Conservation (phyloP, 2,797 vertebrate genomes). For the Tadarida brasiliensis region DNA sequence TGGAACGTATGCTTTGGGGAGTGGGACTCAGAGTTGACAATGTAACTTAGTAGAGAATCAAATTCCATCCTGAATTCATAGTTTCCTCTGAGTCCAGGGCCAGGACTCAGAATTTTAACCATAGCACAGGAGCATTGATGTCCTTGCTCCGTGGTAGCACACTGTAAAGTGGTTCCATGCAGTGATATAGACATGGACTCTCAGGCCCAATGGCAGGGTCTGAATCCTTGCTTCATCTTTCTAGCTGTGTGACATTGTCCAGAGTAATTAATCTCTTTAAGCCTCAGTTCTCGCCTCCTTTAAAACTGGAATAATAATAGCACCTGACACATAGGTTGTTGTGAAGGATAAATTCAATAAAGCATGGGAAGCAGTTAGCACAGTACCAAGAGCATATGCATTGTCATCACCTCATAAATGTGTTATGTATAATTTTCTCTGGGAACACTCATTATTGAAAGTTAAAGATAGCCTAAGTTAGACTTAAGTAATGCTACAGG, state of each 20-base stretch:
- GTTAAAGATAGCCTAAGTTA: constrained; percentile 37
- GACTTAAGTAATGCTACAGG: neutral
- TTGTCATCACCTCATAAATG: neutral
- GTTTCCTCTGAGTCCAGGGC: neutral
- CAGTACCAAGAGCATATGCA: neutral
- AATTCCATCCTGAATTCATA: neutral
- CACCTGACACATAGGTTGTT: neutral
- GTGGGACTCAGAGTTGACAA: neutral
- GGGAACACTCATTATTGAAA: neutral
- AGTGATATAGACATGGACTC: neutral
- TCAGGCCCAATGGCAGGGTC: accelerated
- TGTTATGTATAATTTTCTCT: neutral
- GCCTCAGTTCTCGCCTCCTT: neutral
- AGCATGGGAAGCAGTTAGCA: neutral
- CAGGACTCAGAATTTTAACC: neutral
- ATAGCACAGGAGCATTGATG: neutral
- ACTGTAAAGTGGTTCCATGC: neutral
- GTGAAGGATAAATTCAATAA: neutral
- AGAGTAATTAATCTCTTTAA: neutral
- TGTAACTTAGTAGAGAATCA: constrained; percentile 35
- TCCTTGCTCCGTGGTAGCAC: neutral
- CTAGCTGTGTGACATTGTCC: neutral
- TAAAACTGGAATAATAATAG: neutral
- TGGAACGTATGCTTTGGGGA: neutral
- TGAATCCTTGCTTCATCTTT: neutral